These are phyloP conservation scores for Lemur catta DNA, from an alignment of 2,797 vertebrate species.

Conservation along the genomic window DNA sequence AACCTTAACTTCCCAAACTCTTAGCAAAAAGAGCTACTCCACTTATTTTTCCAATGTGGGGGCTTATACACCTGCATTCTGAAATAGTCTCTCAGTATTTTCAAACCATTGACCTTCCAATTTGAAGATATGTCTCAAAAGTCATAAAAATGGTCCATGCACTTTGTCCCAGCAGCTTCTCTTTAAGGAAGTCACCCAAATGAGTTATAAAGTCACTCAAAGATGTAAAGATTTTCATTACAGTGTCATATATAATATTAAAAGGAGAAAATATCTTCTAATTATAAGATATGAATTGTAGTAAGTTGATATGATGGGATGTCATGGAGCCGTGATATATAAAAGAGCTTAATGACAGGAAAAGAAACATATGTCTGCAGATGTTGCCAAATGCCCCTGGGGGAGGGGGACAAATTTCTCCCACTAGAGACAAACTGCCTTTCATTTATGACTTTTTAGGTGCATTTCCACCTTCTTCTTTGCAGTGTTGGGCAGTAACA, in stretches of 20 bases:
- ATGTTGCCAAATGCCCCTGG: not conserved
- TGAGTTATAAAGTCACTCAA: not conserved
- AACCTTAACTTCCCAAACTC: not conserved
- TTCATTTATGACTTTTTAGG: not conserved
- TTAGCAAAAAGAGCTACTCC: not conserved
- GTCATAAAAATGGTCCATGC: not conserved
- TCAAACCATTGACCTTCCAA: not conserved
- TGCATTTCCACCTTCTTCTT: not conserved
- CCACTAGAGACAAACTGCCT: not conserved
- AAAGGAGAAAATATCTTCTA: not conserved
- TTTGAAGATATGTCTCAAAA: not conserved
- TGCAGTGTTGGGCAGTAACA: not conserved
- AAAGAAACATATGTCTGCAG: not conserved
- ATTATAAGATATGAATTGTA: not conserved
- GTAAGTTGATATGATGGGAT: not conserved
- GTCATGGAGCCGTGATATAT: not conserved
- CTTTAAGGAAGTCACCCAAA: not conserved
- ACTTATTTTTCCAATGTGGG: not conserved
- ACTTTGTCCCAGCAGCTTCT: not conserved
- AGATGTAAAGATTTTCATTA: not conserved
- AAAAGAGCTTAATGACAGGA: not conserved
- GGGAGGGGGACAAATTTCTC: not conserved
- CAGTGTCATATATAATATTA: not conserved
- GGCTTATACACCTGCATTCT: not conserved
- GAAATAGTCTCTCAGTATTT: not conserved